Percentiles rank a stretch among this genome's conserved stretches.
These are phyloP conservation scores for Agriopis marginaria DNA, from an alignment of 2,888 invertebrate species.

Conservation along the genomic window DNA sequence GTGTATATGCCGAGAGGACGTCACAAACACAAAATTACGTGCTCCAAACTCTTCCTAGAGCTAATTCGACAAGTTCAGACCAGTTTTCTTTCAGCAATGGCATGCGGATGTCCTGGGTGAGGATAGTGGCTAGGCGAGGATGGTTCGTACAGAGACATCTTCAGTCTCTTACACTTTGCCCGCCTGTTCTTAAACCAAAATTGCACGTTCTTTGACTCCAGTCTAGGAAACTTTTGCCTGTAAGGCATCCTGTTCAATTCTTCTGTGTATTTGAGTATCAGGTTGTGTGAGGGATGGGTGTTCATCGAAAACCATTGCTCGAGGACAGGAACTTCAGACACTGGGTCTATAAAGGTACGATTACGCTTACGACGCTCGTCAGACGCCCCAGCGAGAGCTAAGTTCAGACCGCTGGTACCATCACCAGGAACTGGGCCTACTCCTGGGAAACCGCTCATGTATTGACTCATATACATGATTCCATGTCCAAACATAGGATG, in stretches of 20 bases:
- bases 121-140: slow-evolving; percentile 88
- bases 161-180: slow-evolving; percentile 98
- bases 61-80: slow-evolving; percentile 60
- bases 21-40: slow-evolving; percentile 51
- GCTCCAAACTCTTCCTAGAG: slow-evolving; percentile 8
- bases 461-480: slow-evolving; percentile 97
- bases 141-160: slow-evolving; percentile 94
- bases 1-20: slow-evolving; percentile 59
- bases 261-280: slow-evolving; percentile 99
- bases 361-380: slow-evolving; percentile 97
- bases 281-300: slow-evolving; percentile 99
- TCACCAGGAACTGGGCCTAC: slow-evolving; percentile 85
- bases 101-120: slow-evolving; percentile 84
- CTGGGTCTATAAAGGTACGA: slow-evolving; percentile 99
- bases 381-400: slow-evolving; percentile 88
- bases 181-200: slow-evolving; percentile 99
- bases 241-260: slow-evolving; percentile 99
- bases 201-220: slow-evolving; percentile 99
- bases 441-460: slow-evolving; percentile 88
- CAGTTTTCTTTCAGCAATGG: slow-evolving; percentile 83
- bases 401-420: slow-evolving; percentile 87
- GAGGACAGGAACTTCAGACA: slow-evolving; percentile 97
- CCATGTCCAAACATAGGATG: slow-evolving; percentile 94
- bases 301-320: slow-evolving; percentile 99
- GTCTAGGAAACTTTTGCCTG: slow-evolving; percentile 98